Evolutionary conservation across 2,888 invertebrate genomes (phyloP), one percentile per base, ranked within the genome.

Genomic region (Cryptocephalus moraei): DNA sequence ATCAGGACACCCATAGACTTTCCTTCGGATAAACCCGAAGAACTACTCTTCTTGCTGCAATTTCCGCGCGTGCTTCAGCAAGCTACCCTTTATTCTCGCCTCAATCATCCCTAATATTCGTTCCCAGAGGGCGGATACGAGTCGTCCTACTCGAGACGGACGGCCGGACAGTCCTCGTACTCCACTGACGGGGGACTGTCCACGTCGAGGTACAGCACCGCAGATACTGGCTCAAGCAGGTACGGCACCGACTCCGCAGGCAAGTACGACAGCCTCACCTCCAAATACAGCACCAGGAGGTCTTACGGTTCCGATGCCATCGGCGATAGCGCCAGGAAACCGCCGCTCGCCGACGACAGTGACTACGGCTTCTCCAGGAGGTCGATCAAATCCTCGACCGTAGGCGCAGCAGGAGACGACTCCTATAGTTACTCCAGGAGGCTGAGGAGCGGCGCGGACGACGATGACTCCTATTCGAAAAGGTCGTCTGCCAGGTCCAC

Each of bases 41-140:
- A 22, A 4, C 22, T 22, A 22, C 22, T 4, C 2, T 22, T 22
- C 22, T 4, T 22, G 22, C 22, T 22, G 49, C 49, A 46, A 36
- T 14, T 14, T 47, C 39, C 39, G 32, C 41, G 41, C 50, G 50
- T 52, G 51, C 45, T 10, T 49, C 50, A 49, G 44, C 31, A 39
- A 43, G 40, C 38, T 22, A 22, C 22, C 22, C 22, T 6, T n/a
- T 22, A 22, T 22, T 22, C 22, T 22, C 22, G 3, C 6, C 22
- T 22, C 22, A 22, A 33, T 13, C 13, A 31, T 45, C 32, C 11
- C 42, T 33, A 39, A 46, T 34, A 47, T 44, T 50, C 49, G 41
- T 36, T 63, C 55, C 62, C 66, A 68, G 68, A 67, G 56, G 65
- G 64, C 32, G 62, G 65, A 36, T 61, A 60, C 48, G 67, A 67